Percentiles rank a stretch among this genome's conserved stretches.
These are phyloP conservation scores for Cryptops parisi DNA, from an alignment of 2,888 invertebrate genomes.

Conservation along the genomic window DNA sequence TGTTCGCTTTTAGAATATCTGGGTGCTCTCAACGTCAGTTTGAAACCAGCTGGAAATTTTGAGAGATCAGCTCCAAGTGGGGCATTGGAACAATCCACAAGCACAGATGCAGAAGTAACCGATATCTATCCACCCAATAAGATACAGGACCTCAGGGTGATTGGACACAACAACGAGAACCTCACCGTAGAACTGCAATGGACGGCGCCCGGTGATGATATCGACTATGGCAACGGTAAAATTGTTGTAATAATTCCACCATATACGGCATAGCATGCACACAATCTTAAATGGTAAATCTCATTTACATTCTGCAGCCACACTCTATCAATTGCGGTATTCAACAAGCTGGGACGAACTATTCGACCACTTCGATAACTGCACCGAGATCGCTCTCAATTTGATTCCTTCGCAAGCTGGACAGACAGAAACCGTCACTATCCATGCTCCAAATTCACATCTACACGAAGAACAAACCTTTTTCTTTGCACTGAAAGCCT, in stretches of 20 bases:
- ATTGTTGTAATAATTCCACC: too few species aligned
- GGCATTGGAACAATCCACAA: neutral
- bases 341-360: neutral
- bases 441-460: neutral
- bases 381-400: neutral
- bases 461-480: neutral
- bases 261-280: too few species aligned
- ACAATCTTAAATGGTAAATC: too few species aligned
- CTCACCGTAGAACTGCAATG: constrained; percentile 3
- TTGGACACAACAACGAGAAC: neutral
- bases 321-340: neutral
- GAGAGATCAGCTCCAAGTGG: constrained; percentile 3
- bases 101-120: neutral
- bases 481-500: neutral
- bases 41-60: constrained; percentile 2
- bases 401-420: neutral
- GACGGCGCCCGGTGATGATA: constrained; percentile 16
- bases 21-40: neutral
- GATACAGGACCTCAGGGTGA: constrained; percentile 5
- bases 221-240: constrained; percentile 16
- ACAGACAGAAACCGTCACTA: neutral
- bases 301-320: neutral
- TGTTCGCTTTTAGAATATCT: neutral
- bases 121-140: constrained; percentile 5
- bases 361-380: neutral